These are phyloP conservation scores for Tachina fera DNA, from an alignment of 2,888 invertebrate genomes.

Conservation along the genomic window DNA sequence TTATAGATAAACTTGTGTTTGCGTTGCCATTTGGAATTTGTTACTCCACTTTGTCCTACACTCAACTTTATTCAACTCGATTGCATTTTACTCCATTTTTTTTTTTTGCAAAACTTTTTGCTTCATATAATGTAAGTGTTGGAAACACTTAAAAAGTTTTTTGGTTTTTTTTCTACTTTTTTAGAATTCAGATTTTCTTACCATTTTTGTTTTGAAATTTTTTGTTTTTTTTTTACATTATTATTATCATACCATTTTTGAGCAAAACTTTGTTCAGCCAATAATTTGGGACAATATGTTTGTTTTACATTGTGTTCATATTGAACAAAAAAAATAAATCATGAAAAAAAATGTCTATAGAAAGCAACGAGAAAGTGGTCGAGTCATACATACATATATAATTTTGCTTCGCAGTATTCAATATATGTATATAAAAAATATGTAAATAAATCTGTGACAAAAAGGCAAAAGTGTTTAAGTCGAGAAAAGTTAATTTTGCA, in stretches of 20 bases:
- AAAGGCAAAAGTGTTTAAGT: no score
- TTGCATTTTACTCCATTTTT: slow-evolving; percentile 42
- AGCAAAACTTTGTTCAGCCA: slow-evolving; percentile 27
- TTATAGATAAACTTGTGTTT: slow-evolving; percentile 20
- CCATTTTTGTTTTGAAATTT: neutral
- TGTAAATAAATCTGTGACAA: no score
- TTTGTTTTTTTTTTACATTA: neutral
- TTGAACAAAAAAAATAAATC: neutral
- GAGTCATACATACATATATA: no score
- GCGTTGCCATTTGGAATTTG: slow-evolving; percentile 58
- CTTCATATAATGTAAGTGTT: slow-evolving; percentile 59
- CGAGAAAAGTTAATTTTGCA: no score
- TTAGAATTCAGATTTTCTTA: slow-evolving; percentile 17
- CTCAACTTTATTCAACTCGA: slow-evolving; percentile 16
- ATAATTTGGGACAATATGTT: slow-evolving; percentile 42
- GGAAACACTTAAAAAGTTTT: slow-evolving; percentile 64
- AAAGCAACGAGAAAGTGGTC: neutral
- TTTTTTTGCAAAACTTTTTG: slow-evolving; percentile 41
- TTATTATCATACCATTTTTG: slow-evolving; percentile 20
- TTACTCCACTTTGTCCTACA: slow-evolving; percentile 35
- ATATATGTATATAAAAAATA: no score
- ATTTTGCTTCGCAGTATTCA: no score
- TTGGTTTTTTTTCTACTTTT: slow-evolving; percentile 27
- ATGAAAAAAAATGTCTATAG: slow-evolving; percentile 9
- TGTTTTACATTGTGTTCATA: slow-evolving; percentile 16